phyloP scores from a whole-genome alignment of 2,797 vertebrate species.

The Falco biarmicus region DNA sequence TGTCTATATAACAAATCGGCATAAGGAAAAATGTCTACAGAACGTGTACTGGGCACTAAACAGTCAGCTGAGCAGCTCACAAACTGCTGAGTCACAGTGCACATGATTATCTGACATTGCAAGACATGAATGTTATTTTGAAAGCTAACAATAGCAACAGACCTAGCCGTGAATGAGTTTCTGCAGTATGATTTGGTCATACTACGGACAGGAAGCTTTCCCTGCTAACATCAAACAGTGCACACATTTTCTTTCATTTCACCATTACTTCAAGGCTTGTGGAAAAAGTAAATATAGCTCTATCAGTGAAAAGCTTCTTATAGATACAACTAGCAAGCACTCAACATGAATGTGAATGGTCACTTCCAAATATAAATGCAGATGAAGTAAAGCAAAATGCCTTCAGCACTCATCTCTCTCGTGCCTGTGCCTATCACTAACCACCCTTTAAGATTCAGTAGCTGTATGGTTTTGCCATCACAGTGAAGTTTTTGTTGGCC shows the following conservation, averaged over 20 bases:
- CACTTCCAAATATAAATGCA: neutral
- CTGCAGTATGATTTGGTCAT: neutral
- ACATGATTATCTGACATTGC: neutral
- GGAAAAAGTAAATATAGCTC: neutral
- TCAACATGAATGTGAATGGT: fast-evolving
- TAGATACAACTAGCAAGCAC: fast-evolving
- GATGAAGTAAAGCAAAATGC: neutral
- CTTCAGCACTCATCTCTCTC: neutral
- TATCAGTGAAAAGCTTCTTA: neutral
- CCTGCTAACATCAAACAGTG: neutral
- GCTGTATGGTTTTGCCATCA: neutral
- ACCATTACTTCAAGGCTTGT: neutral
- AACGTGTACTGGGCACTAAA: neutral
- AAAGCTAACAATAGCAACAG: neutral
- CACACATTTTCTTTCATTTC: neutral
- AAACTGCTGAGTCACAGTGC: constrained; percentile 50
- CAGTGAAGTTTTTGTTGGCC: neutral
- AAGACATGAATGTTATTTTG: neutral
- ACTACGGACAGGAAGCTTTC: neutral
- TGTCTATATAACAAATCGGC: fast-evolving
- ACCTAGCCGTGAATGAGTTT: neutral
- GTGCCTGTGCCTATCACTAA: neutral
- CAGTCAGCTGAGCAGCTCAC: neutral
- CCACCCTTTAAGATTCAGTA: neutral
- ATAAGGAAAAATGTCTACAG: neutral